Base-by-base conservation (phyloP, 2,113 vertebrate genomes). In the Mus pahari region DNA sequence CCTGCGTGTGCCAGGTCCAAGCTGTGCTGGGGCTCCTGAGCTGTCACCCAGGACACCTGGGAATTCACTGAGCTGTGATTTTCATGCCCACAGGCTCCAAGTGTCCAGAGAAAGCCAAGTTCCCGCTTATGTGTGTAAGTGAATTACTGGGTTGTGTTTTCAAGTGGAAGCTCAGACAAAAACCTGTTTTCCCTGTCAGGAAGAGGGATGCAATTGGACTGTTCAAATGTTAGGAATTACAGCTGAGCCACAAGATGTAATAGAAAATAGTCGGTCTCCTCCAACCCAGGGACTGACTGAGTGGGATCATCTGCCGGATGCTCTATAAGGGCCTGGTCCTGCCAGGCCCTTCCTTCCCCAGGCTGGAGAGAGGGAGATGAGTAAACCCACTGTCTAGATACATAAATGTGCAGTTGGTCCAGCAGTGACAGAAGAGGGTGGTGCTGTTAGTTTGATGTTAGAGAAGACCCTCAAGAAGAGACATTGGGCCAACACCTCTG, bases 211-310 rank as follows among this genome's bases (percentile, higher is more conserved):
- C 45, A 62, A 8, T 81, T 66, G 93, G 66, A 71, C 81, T 58
- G 68, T 33, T 94, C 73, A 92, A 75, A 89, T 73, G 79, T 62
- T 92, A 33, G 68, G 90, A 95, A 86, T 89, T 93, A 58, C 20
- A 94, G 31, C 79, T 94, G 60, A 90, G 60, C 78, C 90, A 75
- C 62, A 83, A 86, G 78, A 81, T 75, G 79, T 87, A 78, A 64
- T 77, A 89, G 31, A 91, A 86, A 94, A 50, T 24, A 83, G 53
- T 78, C 78, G 5, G 66, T 91, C 24, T 28, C 5, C 2, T 0
- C 87, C 33, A 0, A 45, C 24, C 31, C n/a, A 60, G 90, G 81
- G 53, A 17, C 9, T 53, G 53, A 42, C 31, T 45, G 24, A 70
- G 2, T 58, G 42, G 62, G 22, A 83, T 78, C 12, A 6, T 33